Conservation (phyloP, 2,113 vertebrate genomes). For the mouse (Mus musculus) region GRCm39 chr17:69795501-69796000, state of each 20-base stretch:
- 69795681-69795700: background rate
- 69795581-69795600: background rate
- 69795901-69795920: background rate
- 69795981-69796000: background rate
- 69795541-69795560: background rate
- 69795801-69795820: background rate
- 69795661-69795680: constrained; percentile 49
- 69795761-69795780: background rate
- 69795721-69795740: background rate
- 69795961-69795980: background rate
- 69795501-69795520: background rate
- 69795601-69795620: background rate
- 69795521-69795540: background rate
- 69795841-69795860: background rate
- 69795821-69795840: constrained; percentile 8
- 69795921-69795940: background rate
- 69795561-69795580: background rate
- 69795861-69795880: constrained; percentile 36
- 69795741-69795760: background rate
- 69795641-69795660: background rate
- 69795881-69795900: constrained; percentile 1
- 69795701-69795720: background rate
- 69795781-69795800: constrained; percentile 15
- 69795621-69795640: background rate
- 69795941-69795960: background rate